Evolutionary conservation across 2,113 vertebrate genomes (phyloP).

Genomic region (Sander vitreus): DNA sequence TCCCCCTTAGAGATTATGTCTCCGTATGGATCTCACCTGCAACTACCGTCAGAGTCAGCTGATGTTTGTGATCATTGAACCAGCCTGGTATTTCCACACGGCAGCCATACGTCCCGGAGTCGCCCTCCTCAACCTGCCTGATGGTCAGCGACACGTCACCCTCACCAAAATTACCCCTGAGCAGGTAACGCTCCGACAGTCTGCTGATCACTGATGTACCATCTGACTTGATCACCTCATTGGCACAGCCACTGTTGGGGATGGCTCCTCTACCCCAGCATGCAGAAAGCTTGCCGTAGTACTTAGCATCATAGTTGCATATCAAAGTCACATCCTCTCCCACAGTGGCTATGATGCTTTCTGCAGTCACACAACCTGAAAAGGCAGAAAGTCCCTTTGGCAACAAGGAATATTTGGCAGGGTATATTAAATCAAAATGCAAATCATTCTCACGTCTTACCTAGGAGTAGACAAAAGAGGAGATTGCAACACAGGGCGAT

Average conservation of each 20-base stretch:
- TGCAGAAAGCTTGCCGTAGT: conserved; percentile 56
- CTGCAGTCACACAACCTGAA: conserved; percentile 44
- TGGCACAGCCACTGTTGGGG: conserved; percentile 68
- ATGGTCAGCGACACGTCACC: conserved; percentile 81
- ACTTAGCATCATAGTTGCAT: conserved; percentile 68
- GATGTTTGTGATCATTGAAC: conserved; percentile 81
- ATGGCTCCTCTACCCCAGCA: conserved; percentile 79
- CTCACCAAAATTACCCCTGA: conserved; percentile 42
- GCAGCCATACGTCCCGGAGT: conserved; percentile 79
- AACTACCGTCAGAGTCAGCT: conserved; percentile 72
- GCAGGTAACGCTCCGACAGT: conserved; percentile 67
- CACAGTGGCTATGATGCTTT: conserved; percentile 47
- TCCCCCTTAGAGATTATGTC: neutral
- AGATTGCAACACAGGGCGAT: conserved; percentile 21
- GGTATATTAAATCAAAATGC: neutral
- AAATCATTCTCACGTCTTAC: conserved; percentile 55
- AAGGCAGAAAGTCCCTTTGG: neutral
- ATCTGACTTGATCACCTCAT: conserved; percentile 67
- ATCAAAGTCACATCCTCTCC: conserved; percentile 68
- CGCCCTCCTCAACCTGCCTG: conserved; percentile 54
- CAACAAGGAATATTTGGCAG: neutral
- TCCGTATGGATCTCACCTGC: conserved; percentile 67
- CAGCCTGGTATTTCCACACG: conserved; percentile 79
- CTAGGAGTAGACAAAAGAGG: conserved; percentile 50
- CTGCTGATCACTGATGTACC: conserved; percentile 58